These are phyloP conservation scores for Dromas ardeola DNA, from an alignment of 2,113 vertebrate species.

Conservation along the genomic window DNA sequence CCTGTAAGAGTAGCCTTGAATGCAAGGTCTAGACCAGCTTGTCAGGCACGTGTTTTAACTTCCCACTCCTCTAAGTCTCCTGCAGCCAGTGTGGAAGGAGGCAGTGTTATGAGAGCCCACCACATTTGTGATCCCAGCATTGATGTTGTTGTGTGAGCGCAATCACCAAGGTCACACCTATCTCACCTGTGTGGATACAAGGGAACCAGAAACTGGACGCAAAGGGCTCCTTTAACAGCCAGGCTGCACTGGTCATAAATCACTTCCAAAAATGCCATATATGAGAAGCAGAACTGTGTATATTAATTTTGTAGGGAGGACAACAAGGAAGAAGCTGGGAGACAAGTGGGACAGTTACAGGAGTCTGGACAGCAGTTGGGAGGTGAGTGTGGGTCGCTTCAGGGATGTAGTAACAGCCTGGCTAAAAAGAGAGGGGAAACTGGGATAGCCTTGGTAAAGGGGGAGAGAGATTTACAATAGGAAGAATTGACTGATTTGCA, in stretches of 20 bases:
- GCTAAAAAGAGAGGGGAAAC: neutral
- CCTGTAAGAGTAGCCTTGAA: neutral
- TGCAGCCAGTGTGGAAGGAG: neutral
- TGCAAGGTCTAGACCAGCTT: neutral
- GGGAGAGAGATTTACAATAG: neutral
- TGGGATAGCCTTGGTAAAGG: neutral
- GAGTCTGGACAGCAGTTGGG: neutral
- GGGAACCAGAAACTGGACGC: neutral
- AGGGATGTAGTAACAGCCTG: neutral
- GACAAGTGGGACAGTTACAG: neutral
- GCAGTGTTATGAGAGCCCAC: neutral
- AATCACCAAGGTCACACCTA: neutral
- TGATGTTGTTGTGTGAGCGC: accelerated
- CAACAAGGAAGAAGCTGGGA: neutral
- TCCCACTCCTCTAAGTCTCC: neutral
- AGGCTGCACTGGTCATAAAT: neutral
- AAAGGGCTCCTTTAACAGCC: neutral
- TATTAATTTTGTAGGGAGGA: neutral
- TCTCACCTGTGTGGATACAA: neutral
- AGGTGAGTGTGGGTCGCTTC: neutral
- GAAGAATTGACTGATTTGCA: neutral
- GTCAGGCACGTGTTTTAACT: neutral
- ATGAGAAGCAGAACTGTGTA: neutral
- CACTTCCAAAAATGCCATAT: neutral
- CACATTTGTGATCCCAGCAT: neutral